A percentile compares a stretch with the other conserved stretches of the same genome.
Conservation (phyloP, 2,797 vertebrate genomes). For the Fistularia commersonii region DNA sequence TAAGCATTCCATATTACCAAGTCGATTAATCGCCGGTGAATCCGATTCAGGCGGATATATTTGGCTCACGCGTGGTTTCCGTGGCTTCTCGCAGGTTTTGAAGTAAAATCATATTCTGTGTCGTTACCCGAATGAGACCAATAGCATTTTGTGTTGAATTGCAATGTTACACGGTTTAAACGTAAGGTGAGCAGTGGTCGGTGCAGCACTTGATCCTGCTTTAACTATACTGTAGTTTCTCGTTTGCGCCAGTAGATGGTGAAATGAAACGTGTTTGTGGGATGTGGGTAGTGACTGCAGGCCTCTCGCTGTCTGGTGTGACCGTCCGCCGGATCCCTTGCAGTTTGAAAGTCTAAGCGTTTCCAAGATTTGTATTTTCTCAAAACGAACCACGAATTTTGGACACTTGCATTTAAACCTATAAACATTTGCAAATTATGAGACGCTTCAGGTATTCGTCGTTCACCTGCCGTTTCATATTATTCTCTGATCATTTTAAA, state of each 20-base stretch:
- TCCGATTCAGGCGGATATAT: slow-evolving; percentile 35
- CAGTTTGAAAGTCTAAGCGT: not conserved
- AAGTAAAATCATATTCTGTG: not conserved
- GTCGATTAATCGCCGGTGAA: slow-evolving; percentile 16
- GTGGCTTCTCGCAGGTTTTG: not conserved
- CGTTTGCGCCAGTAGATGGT: slow-evolving; percentile 68
- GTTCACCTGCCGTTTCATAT: too few species aligned
- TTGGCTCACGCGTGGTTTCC: not conserved
- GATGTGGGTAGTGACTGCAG: slow-evolving; percentile 10
- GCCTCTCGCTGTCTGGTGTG: slow-evolving; percentile 6
- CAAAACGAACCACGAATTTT: too few species aligned
- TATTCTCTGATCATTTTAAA: too few species aligned
- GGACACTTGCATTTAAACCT: too few species aligned
- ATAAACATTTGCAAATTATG: too few species aligned
- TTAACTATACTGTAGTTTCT: slow-evolving; percentile 33
- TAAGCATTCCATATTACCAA: slow-evolving; percentile 51
- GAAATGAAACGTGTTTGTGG: slow-evolving; percentile 59
- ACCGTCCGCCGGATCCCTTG: not conserved
- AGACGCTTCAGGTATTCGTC: too few species aligned
- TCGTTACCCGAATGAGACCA: not conserved
- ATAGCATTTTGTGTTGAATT: not conserved
- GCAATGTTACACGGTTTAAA: not conserved
- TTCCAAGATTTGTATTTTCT: too few species aligned
- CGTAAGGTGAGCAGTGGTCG: not conserved
- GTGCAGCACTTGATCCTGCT: too few species aligned